These are phyloP conservation scores for Chanos chanos DNA, from an alignment of 2,797 vertebrate species.

Conservation along the genomic window DNA sequence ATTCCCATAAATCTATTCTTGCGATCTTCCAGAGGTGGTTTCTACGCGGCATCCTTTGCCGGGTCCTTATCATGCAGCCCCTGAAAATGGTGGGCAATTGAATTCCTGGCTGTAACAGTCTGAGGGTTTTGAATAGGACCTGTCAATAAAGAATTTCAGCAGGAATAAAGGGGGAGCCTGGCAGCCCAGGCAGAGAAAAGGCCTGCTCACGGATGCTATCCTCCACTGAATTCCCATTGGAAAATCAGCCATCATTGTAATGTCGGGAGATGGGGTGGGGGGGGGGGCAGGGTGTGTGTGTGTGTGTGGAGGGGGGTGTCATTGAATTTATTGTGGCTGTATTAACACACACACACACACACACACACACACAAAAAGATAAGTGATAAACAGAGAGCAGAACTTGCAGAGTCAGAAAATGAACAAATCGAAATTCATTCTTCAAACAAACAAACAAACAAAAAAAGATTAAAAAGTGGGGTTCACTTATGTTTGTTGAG, in stretches of 20 bases:
- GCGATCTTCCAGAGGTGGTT: constrained; percentile 19
- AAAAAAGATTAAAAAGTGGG: not conserved
- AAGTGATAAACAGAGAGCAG: too few relatives aligned
- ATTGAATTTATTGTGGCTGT: constrained; percentile 58
- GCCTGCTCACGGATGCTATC: constrained; percentile 84
- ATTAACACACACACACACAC: too few relatives aligned
- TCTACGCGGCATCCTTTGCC: constrained; percentile 33
- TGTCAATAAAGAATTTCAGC: constrained; percentile 86
- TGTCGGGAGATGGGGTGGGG: constrained; percentile 65
- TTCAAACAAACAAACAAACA: not conserved
- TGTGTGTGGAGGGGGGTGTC: too few relatives aligned
- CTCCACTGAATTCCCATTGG: constrained; percentile 93
- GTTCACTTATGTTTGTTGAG: too few relatives aligned
- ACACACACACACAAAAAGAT: too few relatives aligned
- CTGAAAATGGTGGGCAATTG: constrained; percentile 76
- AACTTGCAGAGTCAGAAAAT: not conserved
- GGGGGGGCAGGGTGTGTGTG: too few relatives aligned
- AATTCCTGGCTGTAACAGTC: constrained; percentile 81
- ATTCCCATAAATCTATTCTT: constrained; percentile 23
- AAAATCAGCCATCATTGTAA: constrained; percentile 75
- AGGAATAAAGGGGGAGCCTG: constrained; percentile 72
- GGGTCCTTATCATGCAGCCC: constrained; percentile 71
- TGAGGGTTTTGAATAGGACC: constrained; percentile 82
- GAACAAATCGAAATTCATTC: not conserved
- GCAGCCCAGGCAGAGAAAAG: constrained; percentile 74